These are phyloP conservation scores for Drosophila pegasa DNA, from an alignment of 2,888 invertebrate genomes.

Conservation along the genomic window DNA sequence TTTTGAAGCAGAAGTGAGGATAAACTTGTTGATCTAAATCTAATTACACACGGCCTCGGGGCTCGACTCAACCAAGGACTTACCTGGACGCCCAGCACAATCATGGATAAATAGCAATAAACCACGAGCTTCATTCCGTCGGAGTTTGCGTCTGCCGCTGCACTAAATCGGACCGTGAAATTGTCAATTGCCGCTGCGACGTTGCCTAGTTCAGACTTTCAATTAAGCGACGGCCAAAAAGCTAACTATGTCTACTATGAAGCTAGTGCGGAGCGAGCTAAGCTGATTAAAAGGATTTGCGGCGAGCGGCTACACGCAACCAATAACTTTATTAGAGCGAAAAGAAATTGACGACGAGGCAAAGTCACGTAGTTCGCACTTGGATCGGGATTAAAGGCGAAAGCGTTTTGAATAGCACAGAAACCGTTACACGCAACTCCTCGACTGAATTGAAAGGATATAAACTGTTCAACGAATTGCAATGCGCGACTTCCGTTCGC, in stretches of 20 bases:
- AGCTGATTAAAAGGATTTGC: conserved; percentile 59
- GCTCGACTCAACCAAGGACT: conserved; percentile 9
- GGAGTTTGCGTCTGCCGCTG: conserved; percentile 30
- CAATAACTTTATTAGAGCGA: conserved; percentile 67
- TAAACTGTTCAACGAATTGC: conserved; percentile 17
- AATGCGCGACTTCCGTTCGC: conserved; percentile 44
- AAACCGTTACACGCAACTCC: conserved; percentile 58
- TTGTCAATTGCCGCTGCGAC: conserved; percentile 30
- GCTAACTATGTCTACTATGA: neutral
- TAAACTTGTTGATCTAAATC: conserved; percentile 78
- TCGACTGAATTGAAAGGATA: conserved; percentile 12
- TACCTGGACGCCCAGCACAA: conserved; percentile 83
- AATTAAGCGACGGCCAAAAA: conserved; percentile 56
- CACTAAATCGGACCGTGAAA: conserved; percentile 43
- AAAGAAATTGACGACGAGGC: conserved; percentile 42
- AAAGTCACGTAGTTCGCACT: conserved; percentile 43
- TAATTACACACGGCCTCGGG: conserved; percentile 47
- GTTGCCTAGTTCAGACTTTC: conserved; percentile 29
- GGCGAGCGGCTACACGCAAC: conserved; percentile 48
- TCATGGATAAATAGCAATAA: conserved; percentile 82
- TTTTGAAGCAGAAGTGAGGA: conserved; percentile 38
- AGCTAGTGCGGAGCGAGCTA: conserved; percentile 10
- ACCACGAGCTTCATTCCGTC: conserved; percentile 82
- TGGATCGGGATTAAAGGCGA: conserved; percentile 24
- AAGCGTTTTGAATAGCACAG: conserved; percentile 43